These are phyloP conservation scores for Typhlichthys eigenmanni DNA, from an alignment of 2,797 vertebrate genomes.

Conservation along the genomic window DNA sequence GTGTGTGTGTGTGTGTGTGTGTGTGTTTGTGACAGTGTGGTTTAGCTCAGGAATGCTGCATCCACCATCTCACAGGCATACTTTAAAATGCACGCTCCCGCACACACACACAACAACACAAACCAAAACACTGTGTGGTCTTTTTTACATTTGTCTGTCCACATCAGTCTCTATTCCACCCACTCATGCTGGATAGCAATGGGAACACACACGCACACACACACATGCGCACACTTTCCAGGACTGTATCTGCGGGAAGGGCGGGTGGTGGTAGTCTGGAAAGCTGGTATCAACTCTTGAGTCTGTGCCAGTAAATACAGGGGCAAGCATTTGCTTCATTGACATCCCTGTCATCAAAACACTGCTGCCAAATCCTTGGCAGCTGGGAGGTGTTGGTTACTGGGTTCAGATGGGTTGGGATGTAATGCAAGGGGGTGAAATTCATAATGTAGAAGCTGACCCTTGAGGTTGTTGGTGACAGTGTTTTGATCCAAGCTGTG, in stretches of 20 bases:
- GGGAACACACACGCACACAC: constrained; percentile 8
- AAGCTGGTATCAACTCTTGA: constrained; percentile 8
- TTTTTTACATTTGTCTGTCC: constrained; percentile 13
- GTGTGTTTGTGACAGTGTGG: constrained; percentile 45
- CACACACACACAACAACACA: constrained; percentile 24
- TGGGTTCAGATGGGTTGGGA: not conserved
- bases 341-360: constrained; percentile 24
- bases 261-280: constrained; percentile 23
- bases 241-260: not conserved
- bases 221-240: not conserved
- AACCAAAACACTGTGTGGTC: constrained; percentile 28
- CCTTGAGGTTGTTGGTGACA: no score
- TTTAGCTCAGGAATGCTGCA: constrained; percentile 40
- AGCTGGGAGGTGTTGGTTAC: constrained; percentile 5
- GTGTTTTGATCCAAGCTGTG: no score
- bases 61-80: constrained; percentile 21
- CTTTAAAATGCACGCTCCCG: constrained; percentile 7
- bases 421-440: not conserved
- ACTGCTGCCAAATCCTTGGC: not conserved
- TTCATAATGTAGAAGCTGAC: no score
- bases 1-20: constrained; percentile 31
- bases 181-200: constrained; percentile 24
- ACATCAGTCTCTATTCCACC: constrained; percentile 24
- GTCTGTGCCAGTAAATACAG: constrained; percentile 39
- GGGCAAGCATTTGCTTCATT: constrained; percentile 1